These are phyloP conservation scores for Pteronotus mesoamericanus DNA, from an alignment of 2,797 vertebrate species.

Conservation along the genomic window DNA sequence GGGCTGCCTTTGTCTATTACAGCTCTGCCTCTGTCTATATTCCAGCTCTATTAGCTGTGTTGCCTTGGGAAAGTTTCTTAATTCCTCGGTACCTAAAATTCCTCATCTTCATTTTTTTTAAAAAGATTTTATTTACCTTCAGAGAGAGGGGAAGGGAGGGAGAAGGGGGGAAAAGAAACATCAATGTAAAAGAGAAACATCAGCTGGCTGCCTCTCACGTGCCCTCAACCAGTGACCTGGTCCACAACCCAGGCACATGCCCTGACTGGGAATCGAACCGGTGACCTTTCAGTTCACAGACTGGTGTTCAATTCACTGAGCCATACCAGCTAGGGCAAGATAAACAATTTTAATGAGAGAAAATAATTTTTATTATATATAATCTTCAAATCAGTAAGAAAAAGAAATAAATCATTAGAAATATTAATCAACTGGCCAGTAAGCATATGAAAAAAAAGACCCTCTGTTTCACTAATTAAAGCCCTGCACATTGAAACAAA, in stretches of 20 bases:
- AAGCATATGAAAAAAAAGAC: background rate
- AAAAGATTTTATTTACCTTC: too few species aligned
- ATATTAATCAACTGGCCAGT: background rate
- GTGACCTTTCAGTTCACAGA: too few species aligned
- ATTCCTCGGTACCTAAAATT: background rate
- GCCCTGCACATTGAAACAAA: background rate
- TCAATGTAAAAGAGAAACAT: too few species aligned
- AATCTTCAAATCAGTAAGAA: background rate
- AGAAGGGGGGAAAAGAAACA: too few species aligned
- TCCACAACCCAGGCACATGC: too few species aligned
- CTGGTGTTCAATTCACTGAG: too few species aligned
- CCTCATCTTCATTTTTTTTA: background rate
- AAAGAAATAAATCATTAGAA: background rate
- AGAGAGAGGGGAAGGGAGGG: too few species aligned
- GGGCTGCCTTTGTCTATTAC: background rate
- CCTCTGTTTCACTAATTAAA: background rate
- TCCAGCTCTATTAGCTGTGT: background rate
- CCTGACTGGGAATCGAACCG: too few species aligned
- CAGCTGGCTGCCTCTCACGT: too few species aligned
- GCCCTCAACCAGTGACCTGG: too few species aligned
- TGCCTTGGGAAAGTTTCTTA: background rate
- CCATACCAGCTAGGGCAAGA: too few species aligned
- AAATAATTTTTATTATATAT: background rate
- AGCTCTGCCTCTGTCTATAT: background rate
- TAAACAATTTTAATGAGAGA: background rate